These are phyloP conservation scores for Zaprionus bogoriensis DNA, from an alignment of 2,888 invertebrate genomes.

Conservation along the genomic window DNA sequence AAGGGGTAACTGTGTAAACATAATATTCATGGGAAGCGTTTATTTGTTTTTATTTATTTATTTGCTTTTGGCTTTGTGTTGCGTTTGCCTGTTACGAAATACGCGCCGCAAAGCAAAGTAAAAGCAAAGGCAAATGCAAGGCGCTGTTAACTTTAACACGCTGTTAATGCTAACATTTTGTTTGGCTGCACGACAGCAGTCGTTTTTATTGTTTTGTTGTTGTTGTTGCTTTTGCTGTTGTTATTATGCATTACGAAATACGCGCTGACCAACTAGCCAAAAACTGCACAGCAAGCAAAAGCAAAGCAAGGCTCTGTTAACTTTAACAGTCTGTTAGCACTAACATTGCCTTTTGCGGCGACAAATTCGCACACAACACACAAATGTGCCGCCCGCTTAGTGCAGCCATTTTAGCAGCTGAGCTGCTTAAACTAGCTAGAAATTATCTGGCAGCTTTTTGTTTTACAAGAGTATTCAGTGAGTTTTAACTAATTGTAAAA, in stretches of 20 bases:
- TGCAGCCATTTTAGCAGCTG: no score
- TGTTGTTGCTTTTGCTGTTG: no score
- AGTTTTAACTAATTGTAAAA: no score
- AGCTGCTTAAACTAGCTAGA: no score
- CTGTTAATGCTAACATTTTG: not conserved
- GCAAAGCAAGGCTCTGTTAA: no score
- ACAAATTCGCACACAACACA: conserved; percentile 16
- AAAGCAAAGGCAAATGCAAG: conserved; percentile 7
- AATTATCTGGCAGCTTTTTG: no score
- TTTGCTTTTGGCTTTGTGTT: conserved; percentile 42
- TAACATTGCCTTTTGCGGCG: not conserved
- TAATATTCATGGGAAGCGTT: conserved; percentile 33
- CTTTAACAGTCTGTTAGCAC: not conserved
- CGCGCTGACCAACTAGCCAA: no score
- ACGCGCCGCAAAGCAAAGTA: conserved; percentile 24
- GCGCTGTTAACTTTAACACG: conserved; percentile 5
- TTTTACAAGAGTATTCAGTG: no score
- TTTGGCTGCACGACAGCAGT: no score
- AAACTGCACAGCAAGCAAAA: no score
- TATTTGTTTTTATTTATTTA: not conserved
- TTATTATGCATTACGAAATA: no score
- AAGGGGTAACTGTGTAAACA: conserved; percentile 1
- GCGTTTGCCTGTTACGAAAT: conserved; percentile 62
- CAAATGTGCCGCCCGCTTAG: conserved; percentile 6
- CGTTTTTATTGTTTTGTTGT: no score